These are phyloP conservation scores for Acanthis flammea DNA, from an alignment of 2,797 vertebrate genomes.

Conservation along the genomic window DNA sequence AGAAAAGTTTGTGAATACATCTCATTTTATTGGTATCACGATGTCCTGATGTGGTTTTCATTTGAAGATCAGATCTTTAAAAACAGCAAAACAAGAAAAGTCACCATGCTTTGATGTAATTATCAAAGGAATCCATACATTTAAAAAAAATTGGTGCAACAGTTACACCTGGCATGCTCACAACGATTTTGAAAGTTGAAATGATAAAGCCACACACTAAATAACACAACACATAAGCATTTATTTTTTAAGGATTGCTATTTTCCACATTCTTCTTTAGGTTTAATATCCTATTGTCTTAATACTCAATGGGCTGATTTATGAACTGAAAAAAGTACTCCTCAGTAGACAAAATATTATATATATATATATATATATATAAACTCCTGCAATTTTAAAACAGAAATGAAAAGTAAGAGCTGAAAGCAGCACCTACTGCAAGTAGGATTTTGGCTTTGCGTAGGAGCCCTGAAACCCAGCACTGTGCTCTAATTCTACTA, in stretches of 20 bases:
- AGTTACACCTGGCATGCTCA: neutral
- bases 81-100: conserved; percentile 37
- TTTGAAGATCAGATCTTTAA: conserved; percentile 4
- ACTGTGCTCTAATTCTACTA: conserved; percentile 12
- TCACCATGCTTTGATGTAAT: conserved; percentile 27
- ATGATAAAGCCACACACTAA: neutral
- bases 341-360: neutral
- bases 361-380: neutral
- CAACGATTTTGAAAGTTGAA: neutral
- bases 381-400: neutral
- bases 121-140: conserved; percentile 27
- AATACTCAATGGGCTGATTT: neutral
- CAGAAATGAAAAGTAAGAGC: neutral
- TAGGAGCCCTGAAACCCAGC: neutral
- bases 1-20: neutral
- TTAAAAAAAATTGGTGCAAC: neutral
- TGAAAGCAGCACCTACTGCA: neutral
- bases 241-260: conserved; percentile 1
- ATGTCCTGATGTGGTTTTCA: conserved; percentile 22
- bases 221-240: neutral
- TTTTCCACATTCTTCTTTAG: neutral
- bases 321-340: neutral
- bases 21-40: neutral
- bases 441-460: neutral
- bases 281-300: neutral